Conservation (phyloP, 2,888 invertebrate species). For the Mongoloraphidia duomilia region DNA sequence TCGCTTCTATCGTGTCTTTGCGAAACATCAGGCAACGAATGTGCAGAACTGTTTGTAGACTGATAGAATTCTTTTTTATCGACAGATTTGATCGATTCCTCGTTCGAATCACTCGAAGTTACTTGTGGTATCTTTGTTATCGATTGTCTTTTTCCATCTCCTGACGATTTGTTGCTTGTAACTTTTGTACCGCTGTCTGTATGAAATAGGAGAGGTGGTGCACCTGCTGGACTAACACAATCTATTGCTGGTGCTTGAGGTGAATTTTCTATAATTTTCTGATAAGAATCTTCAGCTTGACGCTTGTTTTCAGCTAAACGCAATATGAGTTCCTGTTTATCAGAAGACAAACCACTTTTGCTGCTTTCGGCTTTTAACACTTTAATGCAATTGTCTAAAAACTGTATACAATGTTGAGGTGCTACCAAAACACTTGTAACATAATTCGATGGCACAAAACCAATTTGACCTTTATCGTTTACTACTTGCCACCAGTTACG, state of each 20-base stretch:
- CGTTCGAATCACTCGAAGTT: too few relatives aligned
- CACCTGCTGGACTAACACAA: background rate
- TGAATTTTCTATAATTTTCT: slow-evolving; percentile 5
- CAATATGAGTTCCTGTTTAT: slow-evolving; percentile 47
- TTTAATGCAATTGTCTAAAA: slow-evolving; percentile 55
- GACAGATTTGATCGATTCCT: too few relatives aligned
- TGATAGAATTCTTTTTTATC: too few relatives aligned
- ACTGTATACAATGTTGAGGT: slow-evolving; percentile 55
- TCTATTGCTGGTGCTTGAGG: background rate
- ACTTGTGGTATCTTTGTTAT: too few relatives aligned
- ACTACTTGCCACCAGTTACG: slow-evolving; percentile 84
- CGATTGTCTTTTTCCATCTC: too few relatives aligned
- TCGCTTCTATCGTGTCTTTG: slow-evolving; percentile 32
- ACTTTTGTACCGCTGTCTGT: too few relatives aligned
- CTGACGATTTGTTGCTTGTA: too few relatives aligned
- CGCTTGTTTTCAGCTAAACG: slow-evolving; percentile 50
- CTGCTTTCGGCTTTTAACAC: slow-evolving; percentile 26
- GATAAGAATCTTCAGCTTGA: slow-evolving; percentile 33
- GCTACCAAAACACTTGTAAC: slow-evolving; percentile 62
- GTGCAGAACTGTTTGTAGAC: too few relatives aligned
- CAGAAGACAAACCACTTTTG: slow-evolving; percentile 33
- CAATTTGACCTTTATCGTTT: slow-evolving; percentile 65
- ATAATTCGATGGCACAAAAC: slow-evolving; percentile 79
- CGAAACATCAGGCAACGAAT: slow-evolving; percentile 1
- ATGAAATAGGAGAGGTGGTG: too few relatives aligned